Percentiles rank a stretch among this genome's conserved stretches.
phyloP scores from a whole-genome alignment of 2,797 vertebrate genomes.

The Margarornis squamiger region DNA sequence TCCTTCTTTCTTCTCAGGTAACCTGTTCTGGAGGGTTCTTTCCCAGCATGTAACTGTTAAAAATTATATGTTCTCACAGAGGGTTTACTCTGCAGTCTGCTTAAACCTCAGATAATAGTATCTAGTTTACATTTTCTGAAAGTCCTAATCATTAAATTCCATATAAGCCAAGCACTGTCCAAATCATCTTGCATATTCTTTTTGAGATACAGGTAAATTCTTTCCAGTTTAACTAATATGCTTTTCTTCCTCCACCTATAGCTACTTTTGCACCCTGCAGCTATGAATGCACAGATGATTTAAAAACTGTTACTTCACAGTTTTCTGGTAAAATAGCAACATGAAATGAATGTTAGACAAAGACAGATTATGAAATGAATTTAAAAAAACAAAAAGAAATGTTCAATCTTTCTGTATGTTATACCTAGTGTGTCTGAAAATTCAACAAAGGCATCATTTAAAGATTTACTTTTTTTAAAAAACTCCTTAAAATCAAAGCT shows the following conservation, averaged over 20 bases:
- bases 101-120: neutral
- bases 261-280: neutral
- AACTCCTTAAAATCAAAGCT: neutral
- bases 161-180: slow-evolving; percentile 1
- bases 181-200: slow-evolving; percentile 28
- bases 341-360: slow-evolving; percentile 3
- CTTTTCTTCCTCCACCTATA: slow-evolving; percentile 30
- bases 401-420: neutral
- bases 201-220: slow-evolving; percentile 36
- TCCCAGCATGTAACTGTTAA: neutral
- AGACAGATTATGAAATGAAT: slow-evolving; percentile 16
- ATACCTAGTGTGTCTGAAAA: neutral
- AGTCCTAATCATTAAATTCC: neutral
- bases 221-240: slow-evolving; percentile 64
- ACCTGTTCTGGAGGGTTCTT: neutral
- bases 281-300: neutral
- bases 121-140: neutral
- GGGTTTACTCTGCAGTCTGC: neutral
- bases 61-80: neutral
- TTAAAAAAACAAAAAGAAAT: no score
- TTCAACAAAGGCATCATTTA: neutral
- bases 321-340: slow-evolving; percentile 15
- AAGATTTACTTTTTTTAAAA: neutral
- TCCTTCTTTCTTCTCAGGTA: neutral
- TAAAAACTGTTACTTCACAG: slow-evolving; percentile 14